phyloP scores from a whole-genome alignment of 2,888 invertebrate species.

The Electrophaes corylata region DNA sequence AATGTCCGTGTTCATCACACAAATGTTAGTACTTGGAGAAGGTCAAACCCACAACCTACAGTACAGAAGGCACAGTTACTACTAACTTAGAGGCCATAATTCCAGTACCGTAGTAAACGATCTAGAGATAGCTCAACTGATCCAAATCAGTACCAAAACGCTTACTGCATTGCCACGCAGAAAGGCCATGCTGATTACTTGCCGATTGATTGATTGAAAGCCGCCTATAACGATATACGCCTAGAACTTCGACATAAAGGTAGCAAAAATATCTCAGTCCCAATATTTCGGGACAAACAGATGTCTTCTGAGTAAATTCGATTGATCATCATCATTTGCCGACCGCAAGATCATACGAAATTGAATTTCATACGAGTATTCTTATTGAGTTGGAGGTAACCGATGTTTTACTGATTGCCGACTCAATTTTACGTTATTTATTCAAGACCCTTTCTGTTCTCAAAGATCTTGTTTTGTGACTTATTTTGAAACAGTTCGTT shows the following conservation, averaged over 20 bases:
- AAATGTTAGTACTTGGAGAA: too few relatives aligned
- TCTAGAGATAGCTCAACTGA: too few relatives aligned
- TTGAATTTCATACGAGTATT: conserved; percentile 18
- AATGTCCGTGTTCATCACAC: too few relatives aligned
- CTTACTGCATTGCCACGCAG: too few relatives aligned
- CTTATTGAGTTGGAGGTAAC: conserved; percentile 20
- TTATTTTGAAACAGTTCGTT: not conserved
- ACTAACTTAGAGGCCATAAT: too few relatives aligned
- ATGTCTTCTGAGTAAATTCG: conserved; percentile 13
- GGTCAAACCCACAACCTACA: too few relatives aligned
- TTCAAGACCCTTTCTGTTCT: conserved; percentile 4
- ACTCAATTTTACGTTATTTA: conserved; percentile 6
- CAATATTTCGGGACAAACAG: conserved; percentile 3
- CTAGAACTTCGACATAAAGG: not conserved
- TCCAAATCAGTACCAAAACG: too few relatives aligned
- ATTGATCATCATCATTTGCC: conserved; percentile 21
- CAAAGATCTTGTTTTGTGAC: not conserved
- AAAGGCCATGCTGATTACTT: too few relatives aligned
- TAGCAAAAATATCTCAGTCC: not conserved
- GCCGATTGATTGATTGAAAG: too few relatives aligned
- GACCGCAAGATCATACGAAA: conserved; percentile 10
- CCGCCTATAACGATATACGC: too few relatives aligned
- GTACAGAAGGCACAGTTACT: too few relatives aligned
- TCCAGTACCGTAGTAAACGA: too few relatives aligned
- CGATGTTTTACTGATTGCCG: conserved; percentile 22